These are phyloP conservation scores for Cettia cetti DNA, from an alignment of 2,113 vertebrate species.

Conservation along the genomic window DNA sequence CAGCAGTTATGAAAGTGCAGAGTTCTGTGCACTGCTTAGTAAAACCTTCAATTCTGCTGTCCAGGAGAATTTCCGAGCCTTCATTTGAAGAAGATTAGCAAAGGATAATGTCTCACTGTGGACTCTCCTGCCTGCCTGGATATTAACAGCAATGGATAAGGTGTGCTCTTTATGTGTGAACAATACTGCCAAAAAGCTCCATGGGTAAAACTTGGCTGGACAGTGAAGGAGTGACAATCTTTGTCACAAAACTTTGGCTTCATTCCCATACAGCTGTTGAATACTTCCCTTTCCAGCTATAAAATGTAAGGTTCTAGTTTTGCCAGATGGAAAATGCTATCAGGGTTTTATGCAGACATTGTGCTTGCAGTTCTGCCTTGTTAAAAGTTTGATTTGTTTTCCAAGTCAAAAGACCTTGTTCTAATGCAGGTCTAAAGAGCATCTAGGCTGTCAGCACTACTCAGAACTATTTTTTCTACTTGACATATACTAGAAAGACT, in stretches of 20 bases:
- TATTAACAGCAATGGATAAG: not conserved
- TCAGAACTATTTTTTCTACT: not conserved
- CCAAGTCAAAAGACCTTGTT: not conserved
- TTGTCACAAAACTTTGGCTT: conserved; percentile 1
- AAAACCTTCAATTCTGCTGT: not conserved
- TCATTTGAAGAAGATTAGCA: not conserved
- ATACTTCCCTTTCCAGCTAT: not conserved
- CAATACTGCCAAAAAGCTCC: not conserved
- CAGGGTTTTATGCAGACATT: not conserved
- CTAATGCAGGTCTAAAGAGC: not conserved
- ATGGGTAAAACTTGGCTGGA: not conserved
- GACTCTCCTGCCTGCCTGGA: not conserved
- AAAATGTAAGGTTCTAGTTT: not conserved
- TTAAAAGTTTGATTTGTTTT: conserved; percentile 32
- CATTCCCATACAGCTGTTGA: not conserved
- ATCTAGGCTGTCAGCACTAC: not conserved
- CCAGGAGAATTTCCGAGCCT: not conserved
- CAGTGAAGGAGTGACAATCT: not conserved
- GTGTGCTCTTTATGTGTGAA: not conserved
- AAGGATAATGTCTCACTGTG: not conserved
- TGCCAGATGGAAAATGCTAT: not conserved
- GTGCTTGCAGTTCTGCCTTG: not conserved
- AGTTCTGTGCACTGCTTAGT: not conserved
- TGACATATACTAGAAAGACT: not conserved
- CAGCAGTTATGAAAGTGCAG: not conserved